These are phyloP conservation scores for Drosophila obscura DNA, from an alignment of 1,140 invertebrate species.

Conservation along the genomic window DNA sequence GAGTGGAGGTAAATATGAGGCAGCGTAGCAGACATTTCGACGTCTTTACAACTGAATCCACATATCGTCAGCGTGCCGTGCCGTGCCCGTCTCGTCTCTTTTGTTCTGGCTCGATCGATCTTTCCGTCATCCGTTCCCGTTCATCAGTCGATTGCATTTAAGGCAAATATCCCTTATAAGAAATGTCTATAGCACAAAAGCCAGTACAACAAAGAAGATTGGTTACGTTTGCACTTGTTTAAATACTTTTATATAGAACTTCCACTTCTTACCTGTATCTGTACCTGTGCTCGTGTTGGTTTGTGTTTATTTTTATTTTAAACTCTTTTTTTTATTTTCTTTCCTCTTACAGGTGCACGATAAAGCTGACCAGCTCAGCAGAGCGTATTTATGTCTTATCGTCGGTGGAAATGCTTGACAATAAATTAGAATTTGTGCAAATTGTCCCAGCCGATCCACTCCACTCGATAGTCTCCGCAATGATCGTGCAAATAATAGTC, in stretches of 20 bases:
- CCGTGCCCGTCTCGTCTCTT: conserved; percentile 43
- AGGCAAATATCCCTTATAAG: conserved; percentile 64
- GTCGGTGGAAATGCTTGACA: conserved; percentile 70
- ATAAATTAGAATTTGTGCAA: conserved; percentile 80
- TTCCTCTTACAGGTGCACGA: conserved; percentile 67
- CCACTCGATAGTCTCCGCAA: conserved; percentile 60
- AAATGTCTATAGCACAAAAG: conserved; percentile 41
- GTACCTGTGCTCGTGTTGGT: conserved; percentile 12
- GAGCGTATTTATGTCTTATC: conserved; percentile 61
- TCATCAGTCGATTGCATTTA: conserved; percentile 74
- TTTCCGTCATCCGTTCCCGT: conserved; percentile 54
- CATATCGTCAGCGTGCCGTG: conserved; percentile 33
- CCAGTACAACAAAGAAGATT: conserved; percentile 61
- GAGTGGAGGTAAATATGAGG: conserved; percentile 42
- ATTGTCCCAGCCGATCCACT: conserved; percentile 48
- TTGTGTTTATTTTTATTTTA: conserved; percentile 32
- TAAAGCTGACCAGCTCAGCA: conserved; percentile 48
- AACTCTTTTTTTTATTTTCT: conserved; percentile 31
- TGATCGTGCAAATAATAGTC: conserved; percentile 62
- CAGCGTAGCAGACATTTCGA: conserved; percentile 64
- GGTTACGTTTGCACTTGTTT: conserved; percentile 77
- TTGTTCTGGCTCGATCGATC: conserved; percentile 65
- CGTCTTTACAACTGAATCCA: conserved; percentile 75
- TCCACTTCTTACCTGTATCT: conserved; percentile 14
- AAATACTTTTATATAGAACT: conserved; percentile 58